Evolutionary conservation across 2,113 vertebrate genomes (phyloP).

Genomic region (Pangasianodon hypophthalmus): DNA sequence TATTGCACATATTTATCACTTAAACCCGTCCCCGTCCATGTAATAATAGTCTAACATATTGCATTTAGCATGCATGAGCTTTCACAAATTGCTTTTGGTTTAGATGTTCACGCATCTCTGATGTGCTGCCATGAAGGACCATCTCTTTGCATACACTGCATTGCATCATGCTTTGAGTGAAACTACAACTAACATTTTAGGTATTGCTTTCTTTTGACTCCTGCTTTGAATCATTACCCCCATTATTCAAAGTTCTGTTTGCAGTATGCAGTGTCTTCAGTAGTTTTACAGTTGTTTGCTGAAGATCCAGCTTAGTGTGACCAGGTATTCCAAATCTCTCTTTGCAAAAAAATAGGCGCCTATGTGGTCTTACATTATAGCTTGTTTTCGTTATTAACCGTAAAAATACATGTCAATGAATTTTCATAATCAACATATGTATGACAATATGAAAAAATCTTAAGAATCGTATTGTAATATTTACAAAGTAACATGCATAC

Average conservation of each 20-base stretch:
- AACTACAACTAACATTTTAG: background rate
- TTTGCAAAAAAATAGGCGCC: background rate
- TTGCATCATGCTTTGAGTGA: background rate
- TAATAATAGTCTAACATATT: background rate
- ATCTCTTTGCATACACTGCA: background rate
- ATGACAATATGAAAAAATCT: background rate
- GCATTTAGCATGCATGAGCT: background rate
- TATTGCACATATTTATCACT: background rate
- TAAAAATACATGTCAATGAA: background rate
- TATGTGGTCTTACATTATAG: background rate
- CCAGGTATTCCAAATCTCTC: background rate
- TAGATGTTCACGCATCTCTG: background rate
- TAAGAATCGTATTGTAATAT: background rate
- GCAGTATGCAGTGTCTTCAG: background rate
- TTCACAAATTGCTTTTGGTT: background rate
- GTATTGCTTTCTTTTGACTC: background rate
- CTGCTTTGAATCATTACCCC: background rate
- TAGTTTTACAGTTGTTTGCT: background rate
- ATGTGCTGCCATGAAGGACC: background rate
- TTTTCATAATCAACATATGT: background rate
- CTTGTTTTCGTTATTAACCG: background rate
- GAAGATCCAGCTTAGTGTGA: background rate
- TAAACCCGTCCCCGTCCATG: too few species aligned
- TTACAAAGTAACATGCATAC: background rate
- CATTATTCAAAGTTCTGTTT: background rate